Evolutionary conservation across 2,797 vertebrate species (phyloP), one percentile per base, ranked within the genome.

Genomic region (Apogon hyalosoma): DNA sequence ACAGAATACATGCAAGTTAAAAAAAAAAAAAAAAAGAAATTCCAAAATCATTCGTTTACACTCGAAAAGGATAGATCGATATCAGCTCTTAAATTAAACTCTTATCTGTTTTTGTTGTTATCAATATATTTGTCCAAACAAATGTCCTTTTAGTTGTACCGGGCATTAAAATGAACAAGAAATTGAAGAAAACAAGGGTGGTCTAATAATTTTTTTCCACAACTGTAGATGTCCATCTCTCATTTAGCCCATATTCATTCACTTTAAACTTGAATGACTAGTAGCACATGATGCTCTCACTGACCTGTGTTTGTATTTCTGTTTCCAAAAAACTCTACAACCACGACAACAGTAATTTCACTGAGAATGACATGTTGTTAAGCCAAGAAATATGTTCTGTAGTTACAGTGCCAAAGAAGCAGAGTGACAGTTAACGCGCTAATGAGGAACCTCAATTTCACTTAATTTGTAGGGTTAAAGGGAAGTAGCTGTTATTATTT

Each of bases 361-460:
- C 7, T 39, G 39, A 57, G 28, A 62, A 42, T 41, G 55, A 69
- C 67, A 82, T 9, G 51, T 1, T 56, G 46, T 47, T 63, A 66
- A 39, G 54, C 39, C 21, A 64, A 67, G 51, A 52, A 79, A 33
- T 49, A 65, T 15, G 48, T 49, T 18, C 14, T 42, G 48, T 18
- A 45, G 48, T 36, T 49, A n/a, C 40, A 50, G 14, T 33, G 54
- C 12, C 33, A 61, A 64, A 51, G 46, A 60, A 53, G 14, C 36
- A 73, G 69, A 51, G 69, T 63, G 49, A 31, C 55, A 68, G 48
- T 56, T 61, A 65, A 75, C 54, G 42, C 45, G 38, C 39, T 28
- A 50, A 57, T 63, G 33, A 49, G 19, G 55, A 24, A 0, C n/a
- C n/a, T n/a, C n/a, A n/a, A n/a, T n/a, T n/a, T 38, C 7, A 38